A percentile compares a stretch with the other conserved stretches of the same genome.
These are phyloP conservation scores for Metalampra italica DNA, from an alignment of 2,888 invertebrate genomes.

Conservation along the genomic window DNA sequence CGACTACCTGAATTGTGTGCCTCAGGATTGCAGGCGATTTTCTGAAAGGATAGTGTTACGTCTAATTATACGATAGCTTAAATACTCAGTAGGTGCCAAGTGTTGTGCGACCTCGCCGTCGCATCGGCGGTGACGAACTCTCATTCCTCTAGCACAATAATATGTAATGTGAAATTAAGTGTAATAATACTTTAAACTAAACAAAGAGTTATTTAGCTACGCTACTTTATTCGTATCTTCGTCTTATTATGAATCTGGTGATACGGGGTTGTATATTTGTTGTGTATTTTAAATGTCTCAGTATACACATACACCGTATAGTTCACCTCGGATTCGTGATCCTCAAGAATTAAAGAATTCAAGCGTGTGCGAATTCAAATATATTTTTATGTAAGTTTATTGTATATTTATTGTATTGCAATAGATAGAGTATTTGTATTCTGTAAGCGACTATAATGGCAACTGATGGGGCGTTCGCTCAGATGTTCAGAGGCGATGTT, in stretches of 20 bases:
- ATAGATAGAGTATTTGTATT: no score
- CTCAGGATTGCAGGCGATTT: slow-evolving; percentile 51
- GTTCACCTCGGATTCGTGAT: no score
- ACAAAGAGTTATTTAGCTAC: slow-evolving; percentile 16
- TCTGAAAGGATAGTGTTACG: slow-evolving; percentile 42
- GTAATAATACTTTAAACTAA: slow-evolving; percentile 15
- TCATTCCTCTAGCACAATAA: slow-evolving; percentile 70
- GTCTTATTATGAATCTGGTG: slow-evolving; percentile 46
- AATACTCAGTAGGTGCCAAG: slow-evolving; percentile 72
- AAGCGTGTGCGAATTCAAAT: neutral
- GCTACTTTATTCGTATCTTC: slow-evolving; percentile 32
- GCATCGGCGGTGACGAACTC: slow-evolving; percentile 40
- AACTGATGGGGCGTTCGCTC: no score
- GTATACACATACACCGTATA: slow-evolving; percentile 27
- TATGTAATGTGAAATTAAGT: slow-evolving; percentile 13
- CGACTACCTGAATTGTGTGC: slow-evolving; percentile 65
- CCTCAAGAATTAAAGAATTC: no score
- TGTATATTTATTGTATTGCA: no score
- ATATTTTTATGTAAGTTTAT: neutral
- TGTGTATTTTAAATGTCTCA: slow-evolving; percentile 39
- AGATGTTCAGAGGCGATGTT: no score
- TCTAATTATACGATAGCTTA: slow-evolving; percentile 49
- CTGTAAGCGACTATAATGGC: no score
- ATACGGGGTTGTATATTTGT: slow-evolving; percentile 44
- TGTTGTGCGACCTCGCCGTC: slow-evolving; percentile 41